Evolutionary conservation across 2,888 invertebrate genomes (phyloP).

Genomic region (Thecocarcelia acutangulata): DNA sequence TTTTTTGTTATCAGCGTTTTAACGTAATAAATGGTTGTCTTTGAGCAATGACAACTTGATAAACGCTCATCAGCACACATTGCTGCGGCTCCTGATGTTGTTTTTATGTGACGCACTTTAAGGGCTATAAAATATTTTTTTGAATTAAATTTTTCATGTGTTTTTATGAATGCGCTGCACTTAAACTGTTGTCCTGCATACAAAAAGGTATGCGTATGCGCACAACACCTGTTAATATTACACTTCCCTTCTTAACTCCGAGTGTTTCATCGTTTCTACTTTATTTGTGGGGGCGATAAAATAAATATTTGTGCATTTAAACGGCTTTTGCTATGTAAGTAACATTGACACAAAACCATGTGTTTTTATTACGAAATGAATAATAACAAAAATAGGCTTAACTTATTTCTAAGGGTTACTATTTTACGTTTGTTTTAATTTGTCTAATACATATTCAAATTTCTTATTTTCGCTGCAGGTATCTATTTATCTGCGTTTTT

Average conservation of each 20-base stretch:
- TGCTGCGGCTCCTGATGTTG: slow-evolving; percentile 57
- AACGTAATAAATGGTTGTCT: slow-evolving; percentile 64
- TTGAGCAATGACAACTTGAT: slow-evolving; percentile 78
- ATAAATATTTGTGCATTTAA: background rate
- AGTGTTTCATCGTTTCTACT: background rate
- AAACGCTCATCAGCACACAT: slow-evolving; percentile 77
- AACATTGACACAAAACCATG: slow-evolving; percentile 40
- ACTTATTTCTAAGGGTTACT: slow-evolving; percentile 55
- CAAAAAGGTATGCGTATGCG: slow-evolving; percentile 58
- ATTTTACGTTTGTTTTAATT: slow-evolving; percentile 16
- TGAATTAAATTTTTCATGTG: slow-evolving; percentile 31
- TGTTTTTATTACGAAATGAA: slow-evolving; percentile 34
- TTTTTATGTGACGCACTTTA: slow-evolving; percentile 11
- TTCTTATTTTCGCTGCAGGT: slow-evolving; percentile 61
- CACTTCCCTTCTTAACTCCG: background rate
- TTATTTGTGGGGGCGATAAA: slow-evolving; percentile 62
- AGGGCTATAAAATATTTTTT: slow-evolving; percentile 55
- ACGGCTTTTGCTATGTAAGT: background rate
- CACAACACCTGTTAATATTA: slow-evolving; percentile 66
- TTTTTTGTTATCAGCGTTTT: background rate
- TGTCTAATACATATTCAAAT: slow-evolving; percentile 62
- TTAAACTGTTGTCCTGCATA: slow-evolving; percentile 38
- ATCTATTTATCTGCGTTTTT: slow-evolving; percentile 55
- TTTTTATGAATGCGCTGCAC: slow-evolving; percentile 28
- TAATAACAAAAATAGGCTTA: background rate